Evolutionary conservation across 2,113 vertebrate genomes (phyloP).

Genomic region (Zingel zingel): DNA sequence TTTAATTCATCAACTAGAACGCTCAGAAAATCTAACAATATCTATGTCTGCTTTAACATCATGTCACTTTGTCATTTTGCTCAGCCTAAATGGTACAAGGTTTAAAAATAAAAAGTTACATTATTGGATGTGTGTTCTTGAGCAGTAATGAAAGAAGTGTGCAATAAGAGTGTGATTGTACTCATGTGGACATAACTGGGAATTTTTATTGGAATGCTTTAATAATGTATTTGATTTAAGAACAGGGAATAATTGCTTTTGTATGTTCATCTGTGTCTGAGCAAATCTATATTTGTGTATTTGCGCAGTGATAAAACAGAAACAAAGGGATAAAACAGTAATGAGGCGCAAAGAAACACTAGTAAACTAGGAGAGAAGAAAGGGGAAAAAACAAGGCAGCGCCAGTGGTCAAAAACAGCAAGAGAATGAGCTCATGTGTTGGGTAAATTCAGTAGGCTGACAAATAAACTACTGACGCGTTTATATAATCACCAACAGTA

Average conservation of each 20-base stretch:
- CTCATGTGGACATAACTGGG: not conserved
- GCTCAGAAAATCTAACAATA: not conserved
- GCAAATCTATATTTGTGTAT: not conserved
- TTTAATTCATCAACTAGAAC: conserved; percentile 23
- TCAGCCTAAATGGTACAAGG: not conserved
- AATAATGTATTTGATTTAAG: not conserved
- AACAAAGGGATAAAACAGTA: not conserved
- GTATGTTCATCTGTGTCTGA: not conserved
- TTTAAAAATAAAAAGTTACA: not conserved
- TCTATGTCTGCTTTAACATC: not conserved
- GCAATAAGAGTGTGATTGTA: not conserved
- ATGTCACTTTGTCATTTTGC: not conserved
- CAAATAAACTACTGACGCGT: not conserved
- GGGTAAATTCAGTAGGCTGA: not conserved
- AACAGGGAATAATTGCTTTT: conserved; percentile 10
- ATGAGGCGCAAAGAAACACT: not conserved
- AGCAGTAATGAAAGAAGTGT: not conserved
- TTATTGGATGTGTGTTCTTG: not conserved
- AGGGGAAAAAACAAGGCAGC: not conserved
- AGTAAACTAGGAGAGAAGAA: not conserved
- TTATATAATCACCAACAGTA: not conserved
- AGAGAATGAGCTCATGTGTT: not conserved
- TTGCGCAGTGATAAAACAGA: not conserved
- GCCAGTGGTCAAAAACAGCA: not conserved
- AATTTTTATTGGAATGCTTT: not conserved